A percentile compares a stretch with the other conserved stretches of the same genome.
Evolutionary conservation across 2,113 vertebrate genomes (phyloP).

Genomic region (Grallaria varia): DNA sequence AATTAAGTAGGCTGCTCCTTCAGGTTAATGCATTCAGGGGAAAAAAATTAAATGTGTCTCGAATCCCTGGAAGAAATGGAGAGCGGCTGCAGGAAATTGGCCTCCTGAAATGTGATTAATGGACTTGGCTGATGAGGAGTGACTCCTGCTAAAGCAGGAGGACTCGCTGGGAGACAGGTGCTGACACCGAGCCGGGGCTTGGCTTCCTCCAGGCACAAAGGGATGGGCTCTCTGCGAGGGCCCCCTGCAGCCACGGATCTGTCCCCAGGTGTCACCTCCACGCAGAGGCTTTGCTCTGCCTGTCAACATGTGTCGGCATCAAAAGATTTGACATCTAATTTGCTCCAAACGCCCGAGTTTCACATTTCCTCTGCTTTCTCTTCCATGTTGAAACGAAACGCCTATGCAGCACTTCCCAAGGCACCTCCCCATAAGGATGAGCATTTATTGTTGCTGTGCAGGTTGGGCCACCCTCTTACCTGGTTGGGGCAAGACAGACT

Average conservation of each 20-base stretch:
- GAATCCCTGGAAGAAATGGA: constrained; percentile 34
- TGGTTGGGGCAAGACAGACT: neutral
- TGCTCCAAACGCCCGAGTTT: neutral
- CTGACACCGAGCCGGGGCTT: neutral
- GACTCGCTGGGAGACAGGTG: neutral
- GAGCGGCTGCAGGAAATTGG: constrained; percentile 19
- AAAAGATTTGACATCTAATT: neutral
- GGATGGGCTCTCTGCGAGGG: rapidly evolving
- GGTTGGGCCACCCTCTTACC: neutral
- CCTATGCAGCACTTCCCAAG: neutral
- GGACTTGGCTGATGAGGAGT: neutral
- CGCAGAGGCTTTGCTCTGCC: neutral
- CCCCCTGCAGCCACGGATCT: neutral
- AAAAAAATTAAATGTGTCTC: constrained; percentile 48
- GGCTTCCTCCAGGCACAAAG: neutral
- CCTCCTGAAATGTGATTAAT: constrained; percentile 48
- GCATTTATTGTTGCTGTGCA: neutral
- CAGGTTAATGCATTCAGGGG: constrained; percentile 60
- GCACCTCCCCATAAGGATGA: no score
- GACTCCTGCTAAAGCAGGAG: neutral
- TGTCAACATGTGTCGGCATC: neutral
- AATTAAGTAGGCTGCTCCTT: constrained; percentile 62
- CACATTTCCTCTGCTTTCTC: neutral
- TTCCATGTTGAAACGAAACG: neutral
- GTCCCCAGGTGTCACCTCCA: neutral